These are phyloP conservation scores for Paratrypauchen microcephalus DNA, from an alignment of 2,797 vertebrate species.

Conservation along the genomic window DNA sequence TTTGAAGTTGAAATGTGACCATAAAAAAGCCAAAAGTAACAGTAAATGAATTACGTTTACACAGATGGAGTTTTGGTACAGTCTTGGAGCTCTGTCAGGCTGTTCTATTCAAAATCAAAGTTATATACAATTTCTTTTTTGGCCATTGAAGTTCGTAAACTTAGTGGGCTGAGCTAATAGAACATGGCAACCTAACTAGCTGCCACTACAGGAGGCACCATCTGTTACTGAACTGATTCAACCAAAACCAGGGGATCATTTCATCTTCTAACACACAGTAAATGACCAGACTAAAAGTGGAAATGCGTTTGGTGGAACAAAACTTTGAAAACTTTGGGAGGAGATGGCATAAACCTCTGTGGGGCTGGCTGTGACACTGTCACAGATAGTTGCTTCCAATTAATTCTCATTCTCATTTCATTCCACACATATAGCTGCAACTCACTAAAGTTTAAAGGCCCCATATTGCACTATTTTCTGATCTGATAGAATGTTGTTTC, in stretches of 20 bases:
- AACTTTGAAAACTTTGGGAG: no score
- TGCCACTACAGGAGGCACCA: constrained; percentile 44
- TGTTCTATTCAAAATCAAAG: neutral
- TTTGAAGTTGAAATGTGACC: neutral
- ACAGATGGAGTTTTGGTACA: constrained; percentile 4
- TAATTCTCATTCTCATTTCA: neutral
- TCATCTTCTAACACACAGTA: neutral
- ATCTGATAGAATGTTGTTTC: no score
- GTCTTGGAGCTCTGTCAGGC: neutral
- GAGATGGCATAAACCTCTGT: no score
- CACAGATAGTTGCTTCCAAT: neutral
- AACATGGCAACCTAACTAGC: constrained; percentile 25
- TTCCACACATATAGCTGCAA: no score
- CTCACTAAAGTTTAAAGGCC: no score
- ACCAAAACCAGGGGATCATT: constrained; percentile 16
- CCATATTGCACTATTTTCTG: no score
- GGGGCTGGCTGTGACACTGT: neutral
- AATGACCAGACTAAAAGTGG: neutral
- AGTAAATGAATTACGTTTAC: neutral
- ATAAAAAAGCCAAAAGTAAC: neutral
- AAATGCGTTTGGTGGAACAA: neutral
- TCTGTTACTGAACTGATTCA: constrained; percentile 47
- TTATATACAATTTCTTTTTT: constrained; percentile 8
- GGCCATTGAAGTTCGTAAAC: constrained; percentile 16
- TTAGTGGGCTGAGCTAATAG: constrained; percentile 17